A percentile compares a stretch with the other conserved stretches of the same genome.
phyloP scores from a whole-genome alignment of 2,888 invertebrate genomes.

The Cybosia mesomella region DNA sequence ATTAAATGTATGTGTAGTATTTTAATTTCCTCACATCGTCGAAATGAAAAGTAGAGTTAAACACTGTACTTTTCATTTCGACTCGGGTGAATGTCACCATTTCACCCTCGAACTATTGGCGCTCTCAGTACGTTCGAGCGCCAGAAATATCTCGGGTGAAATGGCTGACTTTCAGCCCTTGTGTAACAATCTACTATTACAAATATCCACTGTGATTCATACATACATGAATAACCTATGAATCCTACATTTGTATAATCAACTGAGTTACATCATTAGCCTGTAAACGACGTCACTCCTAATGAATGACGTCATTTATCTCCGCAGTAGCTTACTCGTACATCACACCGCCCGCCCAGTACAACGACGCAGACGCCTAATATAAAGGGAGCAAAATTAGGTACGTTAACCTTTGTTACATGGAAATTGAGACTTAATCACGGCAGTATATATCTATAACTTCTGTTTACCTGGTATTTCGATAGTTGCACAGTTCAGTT shows the following conservation, averaged over 20 bases:
- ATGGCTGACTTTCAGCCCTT: too few relatives aligned
- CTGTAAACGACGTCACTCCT: background rate
- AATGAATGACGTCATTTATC: background rate
- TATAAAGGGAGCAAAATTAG: background rate
- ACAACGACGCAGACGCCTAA: background rate
- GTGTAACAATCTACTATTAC: too few relatives aligned
- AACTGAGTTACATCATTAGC: background rate
- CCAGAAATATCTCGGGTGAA: too few relatives aligned
- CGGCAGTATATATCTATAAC: background rate
- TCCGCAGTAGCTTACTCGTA: background rate
- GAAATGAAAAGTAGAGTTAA: too few relatives aligned
- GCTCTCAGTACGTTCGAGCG: too few relatives aligned
- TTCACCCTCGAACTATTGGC: too few relatives aligned
- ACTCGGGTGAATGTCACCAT: too few relatives aligned
- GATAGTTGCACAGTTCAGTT: background rate
- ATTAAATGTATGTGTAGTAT: too few relatives aligned
- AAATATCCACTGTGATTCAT: too few relatives aligned
- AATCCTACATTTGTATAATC: background rate
- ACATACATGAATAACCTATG: background rate
- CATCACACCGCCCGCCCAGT: conserved; percentile 2
- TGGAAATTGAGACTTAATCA: conserved; percentile 4
- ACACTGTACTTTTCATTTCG: too few relatives aligned
- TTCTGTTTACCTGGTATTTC: background rate
- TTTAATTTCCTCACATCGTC: too few relatives aligned
- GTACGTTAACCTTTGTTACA: background rate